Conservation (phyloP, 37 sponge, comb jelly and placozoan species). For the Diacarnus erythraeanus region DNA sequence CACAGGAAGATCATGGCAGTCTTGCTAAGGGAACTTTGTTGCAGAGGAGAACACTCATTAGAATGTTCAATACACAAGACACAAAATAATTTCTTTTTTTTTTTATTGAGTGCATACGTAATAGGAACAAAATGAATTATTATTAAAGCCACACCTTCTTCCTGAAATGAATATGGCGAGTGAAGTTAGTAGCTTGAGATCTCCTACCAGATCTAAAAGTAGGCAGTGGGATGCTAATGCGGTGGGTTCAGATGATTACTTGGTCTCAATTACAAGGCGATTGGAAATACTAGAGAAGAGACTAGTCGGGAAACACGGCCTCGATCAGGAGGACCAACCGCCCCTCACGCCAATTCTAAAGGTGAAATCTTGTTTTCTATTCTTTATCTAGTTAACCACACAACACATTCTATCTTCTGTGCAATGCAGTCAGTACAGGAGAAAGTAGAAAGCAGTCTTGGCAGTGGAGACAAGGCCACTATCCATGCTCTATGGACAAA, state of each 20-base stretch:
- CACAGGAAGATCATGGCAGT: constrained; percentile 45
- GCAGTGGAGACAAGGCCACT: neutral
- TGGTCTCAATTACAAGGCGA: constrained; percentile 33
- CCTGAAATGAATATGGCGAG: neutral
- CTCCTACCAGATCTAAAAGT: neutral
- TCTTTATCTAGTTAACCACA: neutral
- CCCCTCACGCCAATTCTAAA: constrained; percentile 18
- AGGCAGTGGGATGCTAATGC: neutral
- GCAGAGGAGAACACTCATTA: constrained; percentile 32
- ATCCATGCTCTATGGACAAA: constrained; percentile 20
- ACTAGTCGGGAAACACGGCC: constrained; percentile 9
- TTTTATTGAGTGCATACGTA: neutral
- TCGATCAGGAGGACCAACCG: constrained; percentile 21
- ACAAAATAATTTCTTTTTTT: neutral
- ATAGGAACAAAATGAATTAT: too few relatives aligned
- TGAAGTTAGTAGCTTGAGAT: neutral
- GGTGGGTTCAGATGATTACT: constrained; percentile 34
- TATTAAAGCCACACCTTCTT: too few relatives aligned
- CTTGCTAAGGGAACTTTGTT: constrained; percentile 14
- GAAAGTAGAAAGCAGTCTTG: neutral
- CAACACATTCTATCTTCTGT: neutral
- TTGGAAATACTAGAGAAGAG: constrained; percentile 46
- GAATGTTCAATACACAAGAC: neutral
- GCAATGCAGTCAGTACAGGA: constrained; percentile 1
- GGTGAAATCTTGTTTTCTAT: neutral